Base-by-base conservation (phyloP, 2,113 vertebrate species). In the Rhabdornis inornatus region DNA sequence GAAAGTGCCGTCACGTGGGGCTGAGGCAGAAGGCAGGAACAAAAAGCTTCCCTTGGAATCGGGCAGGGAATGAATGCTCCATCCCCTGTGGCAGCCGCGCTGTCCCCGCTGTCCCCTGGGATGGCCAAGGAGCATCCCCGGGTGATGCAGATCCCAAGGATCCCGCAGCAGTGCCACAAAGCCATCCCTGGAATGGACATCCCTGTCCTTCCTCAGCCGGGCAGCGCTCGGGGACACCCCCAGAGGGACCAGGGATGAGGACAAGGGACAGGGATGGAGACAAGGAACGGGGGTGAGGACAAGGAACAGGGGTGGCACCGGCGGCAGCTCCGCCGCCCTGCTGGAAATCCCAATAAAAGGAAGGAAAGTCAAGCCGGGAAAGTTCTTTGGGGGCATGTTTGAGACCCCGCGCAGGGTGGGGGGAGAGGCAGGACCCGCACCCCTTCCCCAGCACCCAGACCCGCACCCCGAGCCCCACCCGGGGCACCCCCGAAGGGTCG, bases 171-270 rank as follows among this genome's bases (percentile, higher is more conserved):
- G 22, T 17, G n/a, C 1, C 17, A 0, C n/a, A 27, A 25, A 50
- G 49, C 49, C 25, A 10, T 15, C 25, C 49, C 49, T 27, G 49
- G 49, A 50, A 50, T 27, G 49, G 49, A 50, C 49, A 50, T 50
- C 18, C 69, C n/a, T 0, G 3, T 13, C 8, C 28, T 3, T 7
- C 13, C 39, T 0, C 24, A 10, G 59, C 60, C 45, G 0, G 0
- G 12, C 39, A 6, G 22, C 25, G 63, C 63, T 23, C 47, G 1
- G 64, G 33, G 45, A 28, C 52, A 22, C 3, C 30, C 63, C 24
- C 6, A 0, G 17, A 14, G 16, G 49, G 15, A 7, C 24, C 47
- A 28, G 50, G 27, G 27, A 17, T 52, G 27, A 15, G 15, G 50
- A 52, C 27, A 16, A 52, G 50, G 50, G 50, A 3, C 24, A 2